These are phyloP conservation scores for Macrosiphum euphorbiae DNA, from an alignment of 2,888 invertebrate species.

Conservation along the genomic window DNA sequence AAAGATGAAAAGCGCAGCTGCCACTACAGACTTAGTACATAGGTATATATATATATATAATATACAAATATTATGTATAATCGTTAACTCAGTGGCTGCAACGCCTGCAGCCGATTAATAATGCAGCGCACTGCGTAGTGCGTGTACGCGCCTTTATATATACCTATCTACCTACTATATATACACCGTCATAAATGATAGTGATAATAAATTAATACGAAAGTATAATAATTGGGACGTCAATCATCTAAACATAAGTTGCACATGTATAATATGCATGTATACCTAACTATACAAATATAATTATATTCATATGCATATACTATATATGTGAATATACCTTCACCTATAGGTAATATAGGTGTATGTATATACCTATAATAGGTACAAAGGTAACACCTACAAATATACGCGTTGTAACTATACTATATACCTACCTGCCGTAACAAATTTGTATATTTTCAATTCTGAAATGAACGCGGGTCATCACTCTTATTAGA, in stretches of 20 bases:
- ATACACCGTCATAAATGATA: not conserved
- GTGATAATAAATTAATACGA: slow-evolving; percentile 3
- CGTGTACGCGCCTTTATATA: not conserved
- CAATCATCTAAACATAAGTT: not conserved
- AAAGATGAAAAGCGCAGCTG: not conserved
- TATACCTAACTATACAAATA: not conserved
- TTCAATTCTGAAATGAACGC: not conserved
- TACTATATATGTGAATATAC: not conserved
- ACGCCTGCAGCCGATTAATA: slow-evolving; percentile 12
- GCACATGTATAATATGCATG: not conserved
- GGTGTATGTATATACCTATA: not conserved
- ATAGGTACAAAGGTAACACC: not conserved
- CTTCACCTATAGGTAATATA: too few relatives aligned
- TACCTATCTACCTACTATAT: not conserved
- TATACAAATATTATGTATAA: not conserved
- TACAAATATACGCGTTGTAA: not conserved
- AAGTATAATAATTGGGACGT: slow-evolving; percentile 2
- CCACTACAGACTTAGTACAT: not conserved
- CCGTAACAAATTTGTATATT: not conserved
- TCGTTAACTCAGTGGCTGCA: slow-evolving; percentile 4
- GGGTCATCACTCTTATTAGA: not conserved
- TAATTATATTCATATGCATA: not conserved
- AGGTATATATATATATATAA: not conserved
- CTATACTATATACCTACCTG: not conserved
- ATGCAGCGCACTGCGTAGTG: not conserved